Conservation (phyloP, 2,113 vertebrate species). For the Periophthalmodon schlosseri region DNA sequence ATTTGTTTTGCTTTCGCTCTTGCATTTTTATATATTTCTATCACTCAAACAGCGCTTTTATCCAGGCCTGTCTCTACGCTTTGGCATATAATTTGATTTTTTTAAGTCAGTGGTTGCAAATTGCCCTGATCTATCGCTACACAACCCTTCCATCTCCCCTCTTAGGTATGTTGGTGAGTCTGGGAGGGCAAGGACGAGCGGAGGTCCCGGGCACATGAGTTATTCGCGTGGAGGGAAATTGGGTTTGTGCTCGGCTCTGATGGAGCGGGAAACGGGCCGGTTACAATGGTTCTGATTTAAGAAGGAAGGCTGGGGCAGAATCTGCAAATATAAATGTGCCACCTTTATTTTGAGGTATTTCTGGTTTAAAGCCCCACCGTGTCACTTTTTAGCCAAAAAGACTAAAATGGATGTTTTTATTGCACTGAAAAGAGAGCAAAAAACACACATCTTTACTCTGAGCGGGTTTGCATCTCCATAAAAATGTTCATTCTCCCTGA, state of each 20-base stretch:
- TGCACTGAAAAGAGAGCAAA: too few relatives aligned
- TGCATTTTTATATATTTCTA: conserved; percentile 3
- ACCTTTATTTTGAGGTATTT: not conserved
- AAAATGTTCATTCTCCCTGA: too few relatives aligned
- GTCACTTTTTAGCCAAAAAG: too few relatives aligned
- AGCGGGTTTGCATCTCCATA: too few relatives aligned
- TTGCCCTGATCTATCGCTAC: conserved; percentile 33
- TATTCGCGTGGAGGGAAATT: conserved; percentile 57
- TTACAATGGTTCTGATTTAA: conserved; percentile 32
- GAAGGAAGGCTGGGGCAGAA: conserved; percentile 15
- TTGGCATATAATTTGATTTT: conserved; percentile 28
- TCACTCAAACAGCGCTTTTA: not conserved
- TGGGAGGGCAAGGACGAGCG: conserved; percentile 29
- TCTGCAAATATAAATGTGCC: not conserved
- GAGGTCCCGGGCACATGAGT: conserved; percentile 39
- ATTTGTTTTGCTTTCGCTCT: not conserved
- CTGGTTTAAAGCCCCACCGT: too few relatives aligned
- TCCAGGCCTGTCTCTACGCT: conserved; percentile 11
- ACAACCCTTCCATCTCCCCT: conserved; percentile 13
- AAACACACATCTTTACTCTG: too few relatives aligned
- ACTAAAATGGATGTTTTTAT: too few relatives aligned
- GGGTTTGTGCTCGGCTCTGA: conserved; percentile 49
- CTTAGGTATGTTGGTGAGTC: conserved; percentile 2
- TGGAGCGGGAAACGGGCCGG: conserved; percentile 21
- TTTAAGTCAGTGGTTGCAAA: conserved; percentile 19